Evolutionary conservation across 2,113 vertebrate species (phyloP).

Genomic region (Myiopsitta monachus): DNA sequence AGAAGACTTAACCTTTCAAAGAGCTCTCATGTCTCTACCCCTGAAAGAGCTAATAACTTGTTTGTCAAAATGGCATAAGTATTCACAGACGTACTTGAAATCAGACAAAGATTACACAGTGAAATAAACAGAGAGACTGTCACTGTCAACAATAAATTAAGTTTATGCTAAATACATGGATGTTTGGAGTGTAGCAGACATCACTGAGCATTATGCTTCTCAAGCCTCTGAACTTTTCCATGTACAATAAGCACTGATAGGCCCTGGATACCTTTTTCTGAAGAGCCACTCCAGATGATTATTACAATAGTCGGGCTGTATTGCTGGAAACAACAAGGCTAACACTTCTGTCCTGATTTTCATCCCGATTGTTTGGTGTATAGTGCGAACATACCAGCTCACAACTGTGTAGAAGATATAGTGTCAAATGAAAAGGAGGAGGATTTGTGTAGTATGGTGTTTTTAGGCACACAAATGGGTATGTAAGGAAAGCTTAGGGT

Average conservation of each 20-base stretch:
- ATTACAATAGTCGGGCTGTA: not conserved
- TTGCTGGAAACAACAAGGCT: not conserved
- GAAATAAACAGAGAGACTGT: conserved; percentile 43
- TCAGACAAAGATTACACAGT: conserved; percentile 48
- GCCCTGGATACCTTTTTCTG: conserved; percentile 28
- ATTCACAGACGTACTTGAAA: conserved; percentile 61
- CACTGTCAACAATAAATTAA: conserved; percentile 45
- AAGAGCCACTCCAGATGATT: not conserved
- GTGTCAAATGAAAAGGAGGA: not conserved
- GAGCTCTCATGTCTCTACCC: conserved; percentile 35
- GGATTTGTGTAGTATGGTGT: not conserved
- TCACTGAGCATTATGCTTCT: not conserved
- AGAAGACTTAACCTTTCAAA: conserved; percentile 59
- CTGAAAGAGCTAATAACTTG: conserved; percentile 53
- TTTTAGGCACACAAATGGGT: not conserved
- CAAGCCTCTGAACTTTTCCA: conserved; percentile 37
- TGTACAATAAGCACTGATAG: conserved; percentile 14
- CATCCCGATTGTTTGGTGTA: not conserved
- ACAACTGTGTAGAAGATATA: not conserved
- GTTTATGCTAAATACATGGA: not conserved
- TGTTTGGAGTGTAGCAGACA: conserved; percentile 31
- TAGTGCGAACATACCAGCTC: not conserved
- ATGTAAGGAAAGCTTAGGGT: not conserved
- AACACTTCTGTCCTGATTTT: not conserved
- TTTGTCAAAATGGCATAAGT: conserved; percentile 45